phyloP scores from a whole-genome alignment of 2,888 invertebrate species.

The Marasmarcha lunaedactyla region DNA sequence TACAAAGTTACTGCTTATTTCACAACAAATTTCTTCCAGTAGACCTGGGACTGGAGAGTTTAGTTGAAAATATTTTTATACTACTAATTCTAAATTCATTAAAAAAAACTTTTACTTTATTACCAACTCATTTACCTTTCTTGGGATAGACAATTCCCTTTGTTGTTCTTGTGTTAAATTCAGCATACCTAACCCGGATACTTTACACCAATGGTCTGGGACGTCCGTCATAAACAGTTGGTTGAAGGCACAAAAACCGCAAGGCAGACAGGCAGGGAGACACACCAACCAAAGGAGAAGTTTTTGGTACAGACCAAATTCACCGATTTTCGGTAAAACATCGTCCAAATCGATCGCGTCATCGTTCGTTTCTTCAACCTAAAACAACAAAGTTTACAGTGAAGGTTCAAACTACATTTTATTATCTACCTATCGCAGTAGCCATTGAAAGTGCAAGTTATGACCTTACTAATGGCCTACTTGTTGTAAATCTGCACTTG shows the following conservation, averaged over 20 bases:
- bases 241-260: conserved; percentile 93
- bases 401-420: no score
- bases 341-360: conserved; percentile 84
- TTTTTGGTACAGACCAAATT: conserved; percentile 91
- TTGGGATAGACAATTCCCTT: conserved; percentile 76
- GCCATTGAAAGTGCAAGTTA: conserved; percentile 6
- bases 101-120: no score
- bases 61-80: no score
- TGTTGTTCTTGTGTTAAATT: conserved; percentile 70
- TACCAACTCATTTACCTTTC: conserved; percentile 57
- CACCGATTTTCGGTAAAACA: conserved; percentile 85
- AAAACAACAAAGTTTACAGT: conserved; percentile 14
- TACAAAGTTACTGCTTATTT: no score
- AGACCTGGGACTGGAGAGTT: no score
- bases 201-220: conserved; percentile 87
- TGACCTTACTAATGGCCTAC: background rate
- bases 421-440: conserved; percentile 5
- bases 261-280: conserved; percentile 89
- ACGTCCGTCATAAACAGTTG: conserved; percentile 92
- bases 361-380: conserved; percentile 44
- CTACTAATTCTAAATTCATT: no score
- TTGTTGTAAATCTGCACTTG: background rate
- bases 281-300: conserved; percentile 87
- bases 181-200: conserved; percentile 72
- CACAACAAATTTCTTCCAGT: no score